Evolutionary conservation across 1,140 invertebrate species (phyloP).

Genomic region (Rhopalosiphum padi): DNA sequence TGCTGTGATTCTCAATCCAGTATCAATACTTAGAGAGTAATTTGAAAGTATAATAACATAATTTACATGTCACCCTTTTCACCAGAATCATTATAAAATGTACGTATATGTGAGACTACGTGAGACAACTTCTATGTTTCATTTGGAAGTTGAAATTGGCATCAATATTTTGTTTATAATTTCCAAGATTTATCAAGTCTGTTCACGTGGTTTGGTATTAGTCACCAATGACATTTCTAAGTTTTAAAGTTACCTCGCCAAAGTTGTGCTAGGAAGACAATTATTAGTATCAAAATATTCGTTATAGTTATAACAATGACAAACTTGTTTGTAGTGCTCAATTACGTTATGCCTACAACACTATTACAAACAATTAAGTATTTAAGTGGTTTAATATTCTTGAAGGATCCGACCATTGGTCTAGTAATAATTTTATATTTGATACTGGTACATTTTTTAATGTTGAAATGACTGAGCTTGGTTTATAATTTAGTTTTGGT

Average conservation of each 20-base stretch:
- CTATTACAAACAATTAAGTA: not conserved
- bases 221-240: not conserved
- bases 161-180: constrained; percentile 14
- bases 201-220: not conserved
- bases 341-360: not conserved
- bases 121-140: not conserved
- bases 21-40: constrained; percentile 4
- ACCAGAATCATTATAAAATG: not conserved
- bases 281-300: not conserved
- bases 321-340: not conserved
- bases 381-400: not conserved
- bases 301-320: not conserved
- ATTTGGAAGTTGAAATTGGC: not conserved
- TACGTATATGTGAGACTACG: not conserved
- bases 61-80: not conserved
- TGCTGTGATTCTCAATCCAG: not conserved
- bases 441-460: not conserved
- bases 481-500: not conserved
- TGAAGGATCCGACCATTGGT: not conserved
- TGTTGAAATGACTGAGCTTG: not conserved
- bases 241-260: not conserved
- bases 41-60: constrained; percentile 13
- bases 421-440: not conserved
- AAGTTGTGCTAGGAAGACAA: not conserved
- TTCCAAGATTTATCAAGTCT: not conserved